Evolutionary conservation across 2,797 vertebrate species (phyloP).

Genomic region (Morus bassanus): DNA sequence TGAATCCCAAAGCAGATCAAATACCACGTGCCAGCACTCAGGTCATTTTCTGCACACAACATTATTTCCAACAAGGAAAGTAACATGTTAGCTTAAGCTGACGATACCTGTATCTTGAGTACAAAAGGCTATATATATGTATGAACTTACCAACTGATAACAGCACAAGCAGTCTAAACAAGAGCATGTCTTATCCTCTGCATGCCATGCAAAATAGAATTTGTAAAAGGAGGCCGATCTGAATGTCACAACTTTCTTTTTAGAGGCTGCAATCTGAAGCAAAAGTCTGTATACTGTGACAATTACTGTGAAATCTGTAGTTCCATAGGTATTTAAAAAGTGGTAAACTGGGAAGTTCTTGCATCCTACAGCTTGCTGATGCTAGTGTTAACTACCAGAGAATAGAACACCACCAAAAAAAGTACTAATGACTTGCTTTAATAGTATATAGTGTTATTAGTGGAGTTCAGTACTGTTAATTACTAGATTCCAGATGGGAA

Average conservation of each 20-base stretch:
- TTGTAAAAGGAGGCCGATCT: not conserved
- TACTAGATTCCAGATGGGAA: not conserved
- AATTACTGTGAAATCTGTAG: not conserved
- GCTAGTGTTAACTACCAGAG: not conserved
- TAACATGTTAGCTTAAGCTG: not conserved
- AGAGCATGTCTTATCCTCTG: not conserved
- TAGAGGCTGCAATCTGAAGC: not conserved
- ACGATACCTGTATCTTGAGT: not conserved
- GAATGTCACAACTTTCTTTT: not conserved
- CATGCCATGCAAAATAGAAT: not conserved
- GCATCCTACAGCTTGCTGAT: not conserved
- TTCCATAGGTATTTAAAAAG: not conserved
- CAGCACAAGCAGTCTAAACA: not conserved
- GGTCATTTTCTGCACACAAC: not conserved
- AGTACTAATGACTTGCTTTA: not conserved
- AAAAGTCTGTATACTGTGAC: not conserved
- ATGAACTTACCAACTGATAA: not conserved
- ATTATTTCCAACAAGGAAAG: not conserved
- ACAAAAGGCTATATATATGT: not conserved
- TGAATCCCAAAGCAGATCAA: not conserved
- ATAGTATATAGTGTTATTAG: not conserved
- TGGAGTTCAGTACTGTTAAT: not conserved
- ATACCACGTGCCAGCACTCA: fast-evolving
- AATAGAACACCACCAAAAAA: not conserved
- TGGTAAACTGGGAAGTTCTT: not conserved